phyloP scores from a whole-genome alignment of 2,113 vertebrate genomes.

The Guaruba guarouba region DNA sequence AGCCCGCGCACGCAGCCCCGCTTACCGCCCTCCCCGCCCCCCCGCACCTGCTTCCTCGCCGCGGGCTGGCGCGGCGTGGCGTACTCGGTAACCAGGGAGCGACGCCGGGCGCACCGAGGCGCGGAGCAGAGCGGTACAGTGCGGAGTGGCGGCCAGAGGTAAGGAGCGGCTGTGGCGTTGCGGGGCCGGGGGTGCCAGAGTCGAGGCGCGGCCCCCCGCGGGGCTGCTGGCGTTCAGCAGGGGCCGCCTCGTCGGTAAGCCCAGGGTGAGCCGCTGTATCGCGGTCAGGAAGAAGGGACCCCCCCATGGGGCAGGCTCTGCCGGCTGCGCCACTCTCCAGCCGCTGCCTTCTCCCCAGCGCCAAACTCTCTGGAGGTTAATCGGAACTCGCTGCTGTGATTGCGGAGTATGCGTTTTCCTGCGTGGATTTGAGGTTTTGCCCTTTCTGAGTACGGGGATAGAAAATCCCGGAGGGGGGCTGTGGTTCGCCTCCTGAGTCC shows the following conservation, averaged over 20 bases:
- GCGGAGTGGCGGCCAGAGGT: not conserved
- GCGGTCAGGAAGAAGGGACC: not conserved
- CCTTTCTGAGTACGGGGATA: not conserved
- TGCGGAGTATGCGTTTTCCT: not conserved
- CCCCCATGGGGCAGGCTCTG: not conserved
- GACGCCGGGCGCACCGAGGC: not conserved
- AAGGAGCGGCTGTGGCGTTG: not conserved
- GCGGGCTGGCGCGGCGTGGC: not conserved
- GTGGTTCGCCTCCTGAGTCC: not conserved
- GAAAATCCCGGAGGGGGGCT: not conserved
- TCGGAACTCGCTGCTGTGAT: not conserved
- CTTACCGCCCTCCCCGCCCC: not conserved
- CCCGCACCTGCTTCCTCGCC: not conserved
- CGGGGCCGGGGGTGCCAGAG: not conserved
- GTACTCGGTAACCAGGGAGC: constrained; percentile 57
- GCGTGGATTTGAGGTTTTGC: not conserved
- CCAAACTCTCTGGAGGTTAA: not conserved
- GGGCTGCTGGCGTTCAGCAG: not conserved
- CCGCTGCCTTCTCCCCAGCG: not conserved
- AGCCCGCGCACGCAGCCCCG: not conserved
- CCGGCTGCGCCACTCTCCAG: not conserved
- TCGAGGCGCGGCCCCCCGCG: too few species aligned
- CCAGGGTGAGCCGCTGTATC: not conserved
- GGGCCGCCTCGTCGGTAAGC: not conserved
- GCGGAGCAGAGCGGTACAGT: not conserved